phyloP scores from a whole-genome alignment of 2,797 vertebrate species.

The Passerculus sandwichensis region DNA sequence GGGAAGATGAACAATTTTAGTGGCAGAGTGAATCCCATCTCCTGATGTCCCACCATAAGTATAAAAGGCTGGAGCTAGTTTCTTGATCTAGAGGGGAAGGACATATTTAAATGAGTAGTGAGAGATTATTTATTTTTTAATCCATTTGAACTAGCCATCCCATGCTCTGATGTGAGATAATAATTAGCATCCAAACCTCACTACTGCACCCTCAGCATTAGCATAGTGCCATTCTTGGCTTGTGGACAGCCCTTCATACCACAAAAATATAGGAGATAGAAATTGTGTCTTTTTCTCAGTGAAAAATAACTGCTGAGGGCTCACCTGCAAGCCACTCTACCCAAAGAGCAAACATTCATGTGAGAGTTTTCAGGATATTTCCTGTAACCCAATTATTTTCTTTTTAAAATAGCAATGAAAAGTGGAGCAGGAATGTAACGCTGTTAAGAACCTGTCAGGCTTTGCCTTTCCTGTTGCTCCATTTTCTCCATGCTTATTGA shows the following conservation, averaged over 20 bases:
- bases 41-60: neutral
- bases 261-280: neutral
- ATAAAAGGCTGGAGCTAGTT: neutral
- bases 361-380: neutral
- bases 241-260: neutral
- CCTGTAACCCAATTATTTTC: conserved; percentile 32
- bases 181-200: neutral
- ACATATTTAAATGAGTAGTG: neutral
- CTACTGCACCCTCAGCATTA: neutral
- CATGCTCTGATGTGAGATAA: neutral
- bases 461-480: neutral
- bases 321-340: neutral
- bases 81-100: neutral
- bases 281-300: neutral
- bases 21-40: neutral
- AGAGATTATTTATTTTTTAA: neutral
- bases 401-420: conserved; percentile 38
- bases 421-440: neutral
- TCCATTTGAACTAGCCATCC: neutral
- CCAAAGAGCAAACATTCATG: neutral
- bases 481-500: conserved; percentile 13
- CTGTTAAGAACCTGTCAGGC: conserved; percentile 4
- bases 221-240: neutral
- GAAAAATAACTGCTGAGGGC: neutral
- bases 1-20: neutral